Evolutionary conservation across 1,140 invertebrate species (phyloP).

Genomic region (Diprion similis): DNA sequence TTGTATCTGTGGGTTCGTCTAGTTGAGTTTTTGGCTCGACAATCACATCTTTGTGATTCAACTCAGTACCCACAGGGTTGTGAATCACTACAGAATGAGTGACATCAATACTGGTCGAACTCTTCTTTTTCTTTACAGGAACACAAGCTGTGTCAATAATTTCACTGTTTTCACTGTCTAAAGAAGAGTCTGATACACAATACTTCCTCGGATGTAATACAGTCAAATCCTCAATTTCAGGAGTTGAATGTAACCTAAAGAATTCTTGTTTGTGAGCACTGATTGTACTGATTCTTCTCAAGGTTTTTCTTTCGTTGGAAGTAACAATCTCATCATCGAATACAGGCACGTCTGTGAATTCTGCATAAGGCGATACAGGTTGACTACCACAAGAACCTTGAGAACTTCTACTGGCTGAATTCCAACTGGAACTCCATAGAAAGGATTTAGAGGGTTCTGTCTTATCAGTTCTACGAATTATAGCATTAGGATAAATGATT

Average conservation of each 20-base stretch:
- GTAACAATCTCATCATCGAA: conserved; percentile 10
- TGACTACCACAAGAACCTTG: conserved; percentile 1
- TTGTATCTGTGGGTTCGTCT: background rate
- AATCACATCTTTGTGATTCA: conserved; percentile 9
- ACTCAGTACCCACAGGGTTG: background rate
- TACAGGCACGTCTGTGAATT: background rate
- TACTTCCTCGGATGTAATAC: conserved; percentile 2
- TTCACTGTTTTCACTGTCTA: background rate
- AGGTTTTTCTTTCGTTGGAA: conserved; percentile 14
- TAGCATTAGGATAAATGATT: conserved; percentile 37
- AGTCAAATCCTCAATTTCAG: conserved; percentile 9
- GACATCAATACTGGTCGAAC: background rate
- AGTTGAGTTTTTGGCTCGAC: background rate
- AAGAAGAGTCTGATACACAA: conserved; percentile 13
- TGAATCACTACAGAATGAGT: background rate
- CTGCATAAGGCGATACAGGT: background rate
- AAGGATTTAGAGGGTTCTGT: conserved; percentile 38
- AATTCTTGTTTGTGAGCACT: conserved; percentile 12
- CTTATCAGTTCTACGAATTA: conserved; percentile 23
- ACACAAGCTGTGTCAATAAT: background rate
- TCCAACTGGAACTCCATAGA: conserved; percentile 41
- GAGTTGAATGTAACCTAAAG: background rate
- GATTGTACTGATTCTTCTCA: conserved; percentile 23
- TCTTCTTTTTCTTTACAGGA: background rate
- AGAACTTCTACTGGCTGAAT: conserved; percentile 15